Conservation (phyloP, 2,797 vertebrate species). For the Zenarchopterus dispar region DNA sequence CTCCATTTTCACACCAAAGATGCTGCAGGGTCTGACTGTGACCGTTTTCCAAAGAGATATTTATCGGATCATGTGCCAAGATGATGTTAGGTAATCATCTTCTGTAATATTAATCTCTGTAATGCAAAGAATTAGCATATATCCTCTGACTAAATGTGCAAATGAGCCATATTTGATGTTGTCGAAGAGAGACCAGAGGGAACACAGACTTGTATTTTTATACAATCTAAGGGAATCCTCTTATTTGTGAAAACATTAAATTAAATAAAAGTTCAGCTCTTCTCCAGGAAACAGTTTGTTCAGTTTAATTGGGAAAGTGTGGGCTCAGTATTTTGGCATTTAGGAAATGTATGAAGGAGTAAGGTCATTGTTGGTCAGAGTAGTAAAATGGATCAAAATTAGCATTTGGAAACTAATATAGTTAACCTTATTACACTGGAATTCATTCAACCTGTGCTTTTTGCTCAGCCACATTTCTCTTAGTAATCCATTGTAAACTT, state of each 20-base stretch:
- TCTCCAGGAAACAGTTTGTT: no score
- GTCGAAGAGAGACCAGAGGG: no score
- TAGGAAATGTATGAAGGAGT: no score
- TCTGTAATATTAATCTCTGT: conserved; percentile 10
- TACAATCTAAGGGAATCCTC: no score
- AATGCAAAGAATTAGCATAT: neutral
- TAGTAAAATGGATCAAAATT: neutral
- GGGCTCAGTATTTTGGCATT: no score
- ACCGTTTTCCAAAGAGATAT: conserved; percentile 20
- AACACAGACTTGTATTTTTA: no score
- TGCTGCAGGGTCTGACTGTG: conserved; percentile 33
- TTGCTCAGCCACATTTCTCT: neutral
- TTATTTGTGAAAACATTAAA: no score
- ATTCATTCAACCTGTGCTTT: neutral
- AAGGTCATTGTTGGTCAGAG: neutral
- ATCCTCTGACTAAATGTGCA: neutral
- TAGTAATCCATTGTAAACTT: neutral
- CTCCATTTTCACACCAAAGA: conserved; percentile 53
- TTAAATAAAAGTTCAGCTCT: no score
- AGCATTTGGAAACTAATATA: neutral
- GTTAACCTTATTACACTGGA: neutral
- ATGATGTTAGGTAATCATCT: conserved; percentile 4
- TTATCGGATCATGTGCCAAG: conserved; percentile 14
- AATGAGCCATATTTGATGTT: conserved; percentile 9
- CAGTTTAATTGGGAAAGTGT: no score